Base-by-base conservation (phyloP, 2,113 vertebrate species). In the Gnathonemus echidnorhynchus region DNA sequence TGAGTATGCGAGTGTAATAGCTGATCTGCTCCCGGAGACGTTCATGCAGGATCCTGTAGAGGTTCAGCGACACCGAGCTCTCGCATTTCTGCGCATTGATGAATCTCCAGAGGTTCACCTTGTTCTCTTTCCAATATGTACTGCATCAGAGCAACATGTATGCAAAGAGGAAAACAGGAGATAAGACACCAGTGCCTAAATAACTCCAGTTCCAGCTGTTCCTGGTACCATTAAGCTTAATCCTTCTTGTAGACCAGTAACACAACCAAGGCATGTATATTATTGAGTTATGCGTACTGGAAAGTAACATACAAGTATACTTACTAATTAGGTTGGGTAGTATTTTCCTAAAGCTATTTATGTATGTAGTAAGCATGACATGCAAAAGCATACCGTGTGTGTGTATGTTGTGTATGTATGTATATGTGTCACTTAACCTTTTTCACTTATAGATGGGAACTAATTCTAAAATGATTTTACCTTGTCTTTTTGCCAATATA, bases 401-500 rank as follows among this genome's bases (percentile, higher is more conserved):
- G 10, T 35, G 3, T 77, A 77, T 56, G 42, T 45, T 52, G 1
- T 2, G 7, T 42, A 21, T 83, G 56, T n/a, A 58, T 58, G 6
- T 21, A 56, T 58, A 58, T 58, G 5, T 58, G 21, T 5, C 21
- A 15, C 45, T 84, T 84, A 24, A 24, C 21, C 15, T 84, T 84
- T 84, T 48, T 85, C 13, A 21, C 19, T 85, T 48, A 85, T 48
- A 46, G 42, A 85, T n/a, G 9, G 21, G 24, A 45, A 48, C 46
- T 46, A 5, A 56, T 24, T 56, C 53, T 56, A 56, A 56, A 56
- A 46, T 86, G 0, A n/a, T 50, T 50, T 24, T 87, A 87, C 86
- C 86, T 87, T 39, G 49, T 87, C 48, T 53, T 87, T 39, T 87
- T 87, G 86, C 45, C 27, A 53, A 87, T 87, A 39, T 87, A 87